Evolutionary conservation across 2,113 vertebrate species (phyloP).

Genomic region (Istiophorus platypterus): DNA sequence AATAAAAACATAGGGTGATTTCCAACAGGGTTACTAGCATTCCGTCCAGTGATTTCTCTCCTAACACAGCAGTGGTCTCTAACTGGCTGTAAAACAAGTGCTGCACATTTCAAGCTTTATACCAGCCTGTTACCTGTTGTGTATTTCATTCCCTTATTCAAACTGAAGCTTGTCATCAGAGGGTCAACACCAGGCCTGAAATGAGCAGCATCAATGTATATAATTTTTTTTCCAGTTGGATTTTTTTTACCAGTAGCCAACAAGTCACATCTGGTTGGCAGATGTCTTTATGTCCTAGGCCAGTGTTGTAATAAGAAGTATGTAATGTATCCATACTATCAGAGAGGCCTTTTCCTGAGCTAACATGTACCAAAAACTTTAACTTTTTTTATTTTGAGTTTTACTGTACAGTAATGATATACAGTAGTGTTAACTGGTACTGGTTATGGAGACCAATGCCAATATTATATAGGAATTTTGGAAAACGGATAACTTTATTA

Average conservation of each 20-base stretch:
- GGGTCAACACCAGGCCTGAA: slow-evolving; percentile 2
- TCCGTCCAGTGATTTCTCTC: slow-evolving; percentile 47
- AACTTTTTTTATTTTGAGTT: background rate
- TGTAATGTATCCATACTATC: background rate
- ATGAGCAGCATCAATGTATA: slow-evolving; percentile 7
- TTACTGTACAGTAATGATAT: background rate
- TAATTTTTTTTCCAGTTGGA: background rate
- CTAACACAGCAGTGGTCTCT: slow-evolving; percentile 48
- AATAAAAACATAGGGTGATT: slow-evolving; percentile 64
- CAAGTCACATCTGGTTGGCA: slow-evolving; percentile 12
- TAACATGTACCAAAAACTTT: background rate
- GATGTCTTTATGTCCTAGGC: slow-evolving; percentile 5
- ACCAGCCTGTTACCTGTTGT: slow-evolving; percentile 5
- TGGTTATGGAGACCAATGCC: no score
- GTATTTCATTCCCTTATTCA: slow-evolving; percentile 16
- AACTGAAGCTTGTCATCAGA: slow-evolving; percentile 10
- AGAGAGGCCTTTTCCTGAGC: background rate
- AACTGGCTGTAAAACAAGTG: slow-evolving; percentile 38
- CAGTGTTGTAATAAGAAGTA: background rate
- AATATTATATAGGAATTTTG: background rate
- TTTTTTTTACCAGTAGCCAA: background rate
- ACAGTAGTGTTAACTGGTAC: background rate
- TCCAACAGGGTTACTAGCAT: slow-evolving; percentile 56
- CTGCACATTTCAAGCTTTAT: slow-evolving; percentile 9
- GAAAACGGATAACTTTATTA: background rate